A percentile compares a stretch with the other conserved stretches of the same genome.
phyloP scores from a whole-genome alignment of 2,888 invertebrate genomes.

The Harpagoxenus sublaevis region DNA sequence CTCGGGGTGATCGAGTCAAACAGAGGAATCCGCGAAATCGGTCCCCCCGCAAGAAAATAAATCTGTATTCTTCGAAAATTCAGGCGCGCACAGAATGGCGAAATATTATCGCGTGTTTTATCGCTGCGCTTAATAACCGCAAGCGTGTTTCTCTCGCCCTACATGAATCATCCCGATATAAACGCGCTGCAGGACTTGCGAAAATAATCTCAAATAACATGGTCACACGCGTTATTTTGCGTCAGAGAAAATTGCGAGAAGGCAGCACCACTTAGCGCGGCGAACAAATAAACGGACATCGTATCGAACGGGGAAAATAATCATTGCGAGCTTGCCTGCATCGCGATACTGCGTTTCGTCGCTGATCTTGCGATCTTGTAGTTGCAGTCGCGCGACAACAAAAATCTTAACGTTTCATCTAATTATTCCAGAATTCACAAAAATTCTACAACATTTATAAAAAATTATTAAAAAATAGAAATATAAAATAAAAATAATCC shows the following conservation, averaged over 20 bases:
- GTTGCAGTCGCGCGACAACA: background rate
- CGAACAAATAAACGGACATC: constrained; percentile 38
- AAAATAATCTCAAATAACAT: constrained; percentile 41
- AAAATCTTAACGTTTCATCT: background rate
- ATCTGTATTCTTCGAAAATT: background rate
- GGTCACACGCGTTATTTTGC: constrained; percentile 39
- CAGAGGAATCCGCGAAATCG: background rate
- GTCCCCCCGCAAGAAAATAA: background rate
- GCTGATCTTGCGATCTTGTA: background rate
- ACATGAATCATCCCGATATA: constrained; percentile 19
- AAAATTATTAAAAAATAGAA: background rate
- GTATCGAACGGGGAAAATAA: constrained; percentile 34
- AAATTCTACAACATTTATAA: background rate
- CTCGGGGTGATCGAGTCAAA: background rate
- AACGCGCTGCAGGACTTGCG: constrained; percentile 1
- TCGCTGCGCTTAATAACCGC: background rate
- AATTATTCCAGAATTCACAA: background rate
- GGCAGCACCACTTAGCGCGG: constrained; percentile 21
- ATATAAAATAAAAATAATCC: too few species aligned
- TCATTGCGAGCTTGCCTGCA: constrained; percentile 1
- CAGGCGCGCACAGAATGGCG: background rate
- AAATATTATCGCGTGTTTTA: background rate
- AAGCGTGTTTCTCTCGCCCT: background rate
- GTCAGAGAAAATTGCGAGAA: constrained; percentile 50
- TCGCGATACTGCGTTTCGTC: constrained; percentile 1